Evolutionary conservation across 2,888 invertebrate genomes (phyloP), one percentile per base, ranked within the genome.

Genomic region (Cryptocephalus moraei): DNA sequence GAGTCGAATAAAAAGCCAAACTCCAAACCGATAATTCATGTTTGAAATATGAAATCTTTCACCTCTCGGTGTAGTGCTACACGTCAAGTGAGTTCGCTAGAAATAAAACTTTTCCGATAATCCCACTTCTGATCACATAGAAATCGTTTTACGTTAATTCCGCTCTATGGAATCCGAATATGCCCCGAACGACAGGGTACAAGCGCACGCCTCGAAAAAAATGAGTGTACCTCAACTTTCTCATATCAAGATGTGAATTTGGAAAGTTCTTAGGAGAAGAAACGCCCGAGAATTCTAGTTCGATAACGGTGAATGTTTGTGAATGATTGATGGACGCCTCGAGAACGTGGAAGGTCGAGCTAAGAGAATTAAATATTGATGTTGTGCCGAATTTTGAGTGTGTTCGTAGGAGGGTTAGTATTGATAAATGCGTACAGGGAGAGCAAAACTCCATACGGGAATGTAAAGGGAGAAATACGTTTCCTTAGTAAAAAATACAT

Each of bases 281-380:
- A 52, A 49, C 56, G 54, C 54, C 52, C 49, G 51, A 49, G 47
- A 51, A 56, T 56, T 59, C 58, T 46, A 55, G 58, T 57, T 58
- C 59, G 56, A 59, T 59, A 59, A 58, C 56, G 55, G 46, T 48
- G 58, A 56, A 55, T 62, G 62, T 62, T 66, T 62, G 61, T 65
- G 61, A 65, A 65, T 66, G 66, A 66, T 66, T 66, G 66, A 66
- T 66, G 63, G 65, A 62, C 60, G 58, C 62, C 50, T 47, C 52
- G 63, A 63, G 61, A 62, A 36, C 36, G 12, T 36, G 36, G 11
- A n/a, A 36, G 36, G 36, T 12, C 36, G 36, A 51, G 56, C 57
- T 56, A 46, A 46, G 46, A 56, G 60, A 60, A 60, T 61, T 61
- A 60, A 61, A 61, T 61, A 61, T 61, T 61, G 61, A 61, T 57